phyloP scores from a whole-genome alignment of 1,140 invertebrate genomes.

The Melipona quadrifasciata region DNA sequence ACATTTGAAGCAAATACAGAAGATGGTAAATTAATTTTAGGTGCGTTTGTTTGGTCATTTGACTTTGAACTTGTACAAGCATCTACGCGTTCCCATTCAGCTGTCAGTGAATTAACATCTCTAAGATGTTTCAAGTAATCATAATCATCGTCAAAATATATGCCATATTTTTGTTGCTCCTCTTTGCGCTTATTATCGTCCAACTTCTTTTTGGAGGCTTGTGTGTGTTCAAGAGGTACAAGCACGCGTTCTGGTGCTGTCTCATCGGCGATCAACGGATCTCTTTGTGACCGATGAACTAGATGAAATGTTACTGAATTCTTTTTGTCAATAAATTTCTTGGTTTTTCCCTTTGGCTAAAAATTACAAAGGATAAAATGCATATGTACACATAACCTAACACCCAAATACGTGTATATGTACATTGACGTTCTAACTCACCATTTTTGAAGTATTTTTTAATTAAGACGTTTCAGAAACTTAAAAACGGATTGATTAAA shows the following conservation, averaged over 20 bases:
- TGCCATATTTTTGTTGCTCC: constrained; percentile 94
- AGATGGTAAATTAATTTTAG: constrained; percentile 89
- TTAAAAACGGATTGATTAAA: neutral
- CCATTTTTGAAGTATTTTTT: constrained; percentile 39
- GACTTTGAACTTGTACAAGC: constrained; percentile 61
- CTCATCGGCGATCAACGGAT: constrained; percentile 94
- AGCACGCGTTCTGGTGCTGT: constrained; percentile 93
- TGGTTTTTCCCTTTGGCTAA: constrained; percentile 87
- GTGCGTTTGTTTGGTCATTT: constrained; percentile 64
- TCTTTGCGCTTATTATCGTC: constrained; percentile 85
- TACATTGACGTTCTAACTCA: constrained; percentile 5
- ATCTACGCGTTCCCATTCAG: constrained; percentile 75
- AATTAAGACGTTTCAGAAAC: neutral
- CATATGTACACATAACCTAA: constrained; percentile 21
- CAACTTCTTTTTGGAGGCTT: constrained; percentile 59
- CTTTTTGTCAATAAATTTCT: constrained; percentile 96
- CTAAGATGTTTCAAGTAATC: constrained; percentile 97
- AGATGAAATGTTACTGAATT: constrained; percentile 95
- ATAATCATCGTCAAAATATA: constrained; percentile 98
- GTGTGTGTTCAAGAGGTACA: constrained; percentile 82
- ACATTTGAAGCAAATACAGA: constrained; percentile 95
- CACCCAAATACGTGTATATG: neutral
- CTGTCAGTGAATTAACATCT: constrained; percentile 83
- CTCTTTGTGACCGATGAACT: constrained; percentile 95
- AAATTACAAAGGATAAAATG: constrained; percentile 48